Evolutionary conservation across 2,797 vertebrate genomes (phyloP).

Genomic region (Syndactyla subalaris): DNA sequence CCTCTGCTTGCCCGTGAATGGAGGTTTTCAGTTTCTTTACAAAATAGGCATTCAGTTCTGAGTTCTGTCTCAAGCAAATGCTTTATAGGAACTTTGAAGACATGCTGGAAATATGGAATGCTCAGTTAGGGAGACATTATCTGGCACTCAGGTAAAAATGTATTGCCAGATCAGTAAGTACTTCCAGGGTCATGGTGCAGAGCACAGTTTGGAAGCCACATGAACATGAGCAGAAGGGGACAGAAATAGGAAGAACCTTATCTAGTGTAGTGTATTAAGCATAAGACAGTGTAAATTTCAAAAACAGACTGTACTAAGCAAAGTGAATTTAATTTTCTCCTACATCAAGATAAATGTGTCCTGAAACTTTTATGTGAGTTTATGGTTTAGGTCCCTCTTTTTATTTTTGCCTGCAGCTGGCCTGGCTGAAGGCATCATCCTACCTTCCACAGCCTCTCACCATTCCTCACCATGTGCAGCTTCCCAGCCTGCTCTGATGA

Average conservation of each 20-base stretch:
- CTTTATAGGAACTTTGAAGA: not conserved
- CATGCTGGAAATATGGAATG: not conserved
- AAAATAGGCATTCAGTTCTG: not conserved
- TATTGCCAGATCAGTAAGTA: not conserved
- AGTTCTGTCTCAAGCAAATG: not conserved
- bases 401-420: not conserved
- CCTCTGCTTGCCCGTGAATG: not conserved
- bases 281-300: not conserved
- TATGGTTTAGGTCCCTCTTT: not conserved
- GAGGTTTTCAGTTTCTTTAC: not conserved
- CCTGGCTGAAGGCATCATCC: rapidly evolving
- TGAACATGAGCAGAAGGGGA: not conserved
- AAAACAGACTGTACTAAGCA: not conserved
- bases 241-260: not conserved
- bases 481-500: not conserved
- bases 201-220: not conserved
- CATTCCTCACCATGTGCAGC: not conserved
- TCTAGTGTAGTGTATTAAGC: not conserved
- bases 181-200: not conserved
- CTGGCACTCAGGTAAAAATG: not conserved
- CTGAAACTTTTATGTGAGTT: not conserved
- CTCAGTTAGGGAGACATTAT: not conserved
- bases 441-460: not conserved
- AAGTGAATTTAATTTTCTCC: not conserved
- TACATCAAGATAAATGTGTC: not conserved